Percentiles rank a stretch among this genome's conserved stretches.
Conservation (phyloP, 2,888 invertebrate genomes). For the Drosophila mettleri region DNA sequence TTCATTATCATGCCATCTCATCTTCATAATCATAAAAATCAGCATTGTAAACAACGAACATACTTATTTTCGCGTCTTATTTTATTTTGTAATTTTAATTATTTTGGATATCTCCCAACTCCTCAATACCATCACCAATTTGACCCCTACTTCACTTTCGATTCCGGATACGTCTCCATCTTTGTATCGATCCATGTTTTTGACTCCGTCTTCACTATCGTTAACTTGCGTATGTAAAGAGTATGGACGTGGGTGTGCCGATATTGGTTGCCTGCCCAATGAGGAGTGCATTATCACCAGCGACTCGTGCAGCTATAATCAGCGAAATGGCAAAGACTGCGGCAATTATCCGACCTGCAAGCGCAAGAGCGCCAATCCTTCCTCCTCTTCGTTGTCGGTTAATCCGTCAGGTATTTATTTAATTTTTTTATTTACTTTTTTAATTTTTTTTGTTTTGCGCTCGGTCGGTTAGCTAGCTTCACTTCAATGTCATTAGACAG, state of each 20-base stretch:
- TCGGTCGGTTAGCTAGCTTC: no score
- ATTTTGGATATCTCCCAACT: conserved; percentile 23
- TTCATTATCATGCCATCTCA: conserved; percentile 26
- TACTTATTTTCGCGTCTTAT: conserved; percentile 16
- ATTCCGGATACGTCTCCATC: conserved; percentile 1
- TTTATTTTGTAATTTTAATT: conserved; percentile 36
- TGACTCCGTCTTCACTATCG: not conserved
- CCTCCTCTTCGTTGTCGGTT: conserved; percentile 78
- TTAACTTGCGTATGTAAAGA: conserved; percentile 85
- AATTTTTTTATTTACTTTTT: conserved; percentile 35
- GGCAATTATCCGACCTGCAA: conserved; percentile 90
- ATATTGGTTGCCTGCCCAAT: conserved; percentile 91
- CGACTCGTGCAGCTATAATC: conserved; percentile 89
- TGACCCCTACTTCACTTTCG: conserved; percentile 5
- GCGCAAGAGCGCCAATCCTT: conserved; percentile 83
- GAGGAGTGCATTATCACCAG: conserved; percentile 89
- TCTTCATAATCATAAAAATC: conserved; percentile 18
- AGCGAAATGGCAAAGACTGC: conserved; percentile 86
- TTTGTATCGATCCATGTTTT: conserved; percentile 18
- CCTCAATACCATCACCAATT: conserved; percentile 29
- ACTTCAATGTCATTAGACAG: no score
- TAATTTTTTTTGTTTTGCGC: not conserved
- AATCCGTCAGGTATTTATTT: conserved; percentile 84
- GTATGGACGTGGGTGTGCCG: conserved; percentile 91
- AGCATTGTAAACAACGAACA: conserved; percentile 22